phyloP scores from a whole-genome alignment of 92 coral and sea anemone genomes.

The Umimayanthus kanabou region DNA sequence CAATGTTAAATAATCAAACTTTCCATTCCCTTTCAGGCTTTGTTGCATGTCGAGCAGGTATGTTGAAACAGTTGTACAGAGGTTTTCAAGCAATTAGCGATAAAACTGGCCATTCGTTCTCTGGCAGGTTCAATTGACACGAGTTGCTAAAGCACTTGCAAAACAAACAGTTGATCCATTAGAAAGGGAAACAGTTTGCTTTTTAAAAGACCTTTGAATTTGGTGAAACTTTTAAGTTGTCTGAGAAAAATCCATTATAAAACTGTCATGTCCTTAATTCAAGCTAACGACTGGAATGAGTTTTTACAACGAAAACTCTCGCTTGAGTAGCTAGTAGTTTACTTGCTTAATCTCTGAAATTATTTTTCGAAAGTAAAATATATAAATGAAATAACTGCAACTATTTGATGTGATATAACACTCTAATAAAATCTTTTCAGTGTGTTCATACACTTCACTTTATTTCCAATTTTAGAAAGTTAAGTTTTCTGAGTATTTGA shows the following conservation, averaged over 20 bases:
- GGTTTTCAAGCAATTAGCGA: neutral
- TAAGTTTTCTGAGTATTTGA: too few relatives aligned
- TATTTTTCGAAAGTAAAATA: too few relatives aligned
- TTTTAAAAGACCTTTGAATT: neutral
- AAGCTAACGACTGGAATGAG: too few relatives aligned
- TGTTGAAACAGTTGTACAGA: conserved; percentile 4
- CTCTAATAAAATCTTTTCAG: too few relatives aligned
- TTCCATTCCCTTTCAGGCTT: neutral
- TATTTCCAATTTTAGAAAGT: too few relatives aligned
- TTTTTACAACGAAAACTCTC: too few relatives aligned
- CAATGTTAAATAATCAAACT: neutral
- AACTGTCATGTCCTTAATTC: neutral
- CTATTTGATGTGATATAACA: too few relatives aligned
- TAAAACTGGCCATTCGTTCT: neutral
- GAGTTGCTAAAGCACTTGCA: neutral
- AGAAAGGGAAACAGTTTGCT: neutral
- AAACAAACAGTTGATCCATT: neutral
- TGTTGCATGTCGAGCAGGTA: neutral
- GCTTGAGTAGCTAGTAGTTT: neutral
- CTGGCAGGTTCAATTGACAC: neutral
- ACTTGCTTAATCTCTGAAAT: too few relatives aligned
- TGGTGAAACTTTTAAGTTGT: neutral
- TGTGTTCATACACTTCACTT: too few relatives aligned
- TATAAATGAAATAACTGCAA: too few relatives aligned
- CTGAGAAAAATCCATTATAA: neutral